Conservation (phyloP, 2,888 invertebrate species). For the Apotomis betuletana region DNA sequence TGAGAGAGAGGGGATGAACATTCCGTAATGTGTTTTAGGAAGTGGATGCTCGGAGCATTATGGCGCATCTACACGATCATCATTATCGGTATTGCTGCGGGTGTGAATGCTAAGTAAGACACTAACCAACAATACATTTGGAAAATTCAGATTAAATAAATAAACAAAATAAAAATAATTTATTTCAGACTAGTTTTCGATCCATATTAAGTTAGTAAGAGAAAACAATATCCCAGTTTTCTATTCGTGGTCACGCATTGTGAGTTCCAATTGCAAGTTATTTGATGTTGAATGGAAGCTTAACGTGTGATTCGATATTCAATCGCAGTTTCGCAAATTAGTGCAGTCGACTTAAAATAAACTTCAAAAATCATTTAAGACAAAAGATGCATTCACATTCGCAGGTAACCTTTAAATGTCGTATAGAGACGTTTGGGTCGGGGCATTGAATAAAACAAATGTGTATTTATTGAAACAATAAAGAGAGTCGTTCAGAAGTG, state of each 20-base stretch:
- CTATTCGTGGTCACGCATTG: too few relatives aligned
- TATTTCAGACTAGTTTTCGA: too few relatives aligned
- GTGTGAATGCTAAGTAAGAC: background rate
- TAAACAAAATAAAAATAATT: too few relatives aligned
- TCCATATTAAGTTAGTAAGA: too few relatives aligned
- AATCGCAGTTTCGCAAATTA: background rate
- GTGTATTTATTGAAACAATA: conserved; percentile 56
- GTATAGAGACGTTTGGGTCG: conserved; percentile 41
- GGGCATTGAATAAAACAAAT: conserved; percentile 48
- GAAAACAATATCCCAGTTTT: too few relatives aligned
- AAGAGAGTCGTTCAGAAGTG: conserved; percentile 62
- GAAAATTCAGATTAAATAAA: too few relatives aligned
- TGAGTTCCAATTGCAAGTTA: too few relatives aligned
- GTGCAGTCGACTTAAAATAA: background rate
- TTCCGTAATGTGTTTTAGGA: conserved; percentile 15
- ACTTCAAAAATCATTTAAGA: background rate
- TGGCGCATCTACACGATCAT: conserved; percentile 5
- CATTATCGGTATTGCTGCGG: background rate
- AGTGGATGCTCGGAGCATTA: background rate
- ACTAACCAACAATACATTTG: background rate
- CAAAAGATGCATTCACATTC: background rate
- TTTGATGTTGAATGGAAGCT: too few relatives aligned
- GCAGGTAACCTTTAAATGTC: background rate
- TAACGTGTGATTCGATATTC: too few relatives aligned
- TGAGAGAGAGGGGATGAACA: background rate